These are phyloP conservation scores for Sipha flava DNA, from an alignment of 1,140 invertebrate species.

Conservation along the genomic window DNA sequence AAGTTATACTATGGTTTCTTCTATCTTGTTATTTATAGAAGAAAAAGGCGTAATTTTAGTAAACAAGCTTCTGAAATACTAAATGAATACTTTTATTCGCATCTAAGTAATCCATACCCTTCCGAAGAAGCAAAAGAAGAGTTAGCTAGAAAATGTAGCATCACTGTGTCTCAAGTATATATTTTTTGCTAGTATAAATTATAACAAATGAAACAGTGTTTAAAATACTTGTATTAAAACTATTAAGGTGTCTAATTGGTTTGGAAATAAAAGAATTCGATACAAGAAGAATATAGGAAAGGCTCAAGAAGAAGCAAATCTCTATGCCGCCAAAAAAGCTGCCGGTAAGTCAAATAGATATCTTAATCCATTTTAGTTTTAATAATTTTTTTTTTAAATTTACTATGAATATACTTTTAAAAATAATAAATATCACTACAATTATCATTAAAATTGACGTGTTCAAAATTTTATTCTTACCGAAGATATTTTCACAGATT, in stretches of 20 bases:
- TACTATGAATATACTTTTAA: too few relatives aligned
- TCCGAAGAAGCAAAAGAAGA: slow-evolving; percentile 99
- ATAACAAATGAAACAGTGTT: not conserved
- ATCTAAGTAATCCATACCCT: slow-evolving; percentile 98
- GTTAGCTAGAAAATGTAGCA: slow-evolving; percentile 97
- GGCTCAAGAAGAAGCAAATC: slow-evolving; percentile 98
- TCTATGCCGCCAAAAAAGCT: slow-evolving; percentile 98
- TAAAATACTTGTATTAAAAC: not conserved
- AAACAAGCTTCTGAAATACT: slow-evolving; percentile 99
- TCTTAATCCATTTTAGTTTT: not conserved
- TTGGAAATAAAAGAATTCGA: slow-evolving; percentile 98
- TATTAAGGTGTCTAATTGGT: slow-evolving; percentile 93
- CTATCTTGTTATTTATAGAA: slow-evolving; percentile 50
- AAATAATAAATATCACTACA: not conserved
- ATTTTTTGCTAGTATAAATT: not conserved
- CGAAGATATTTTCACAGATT: not conserved
- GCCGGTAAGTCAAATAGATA: slow-evolving; percentile 65
- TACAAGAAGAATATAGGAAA: slow-evolving; percentile 99
- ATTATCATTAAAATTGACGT: not conserved
- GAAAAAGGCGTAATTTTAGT: slow-evolving; percentile 98
- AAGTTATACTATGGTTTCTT: too few relatives aligned
- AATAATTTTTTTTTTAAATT: too few relatives aligned
- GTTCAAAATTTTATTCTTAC: not conserved
- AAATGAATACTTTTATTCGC: slow-evolving; percentile 99
- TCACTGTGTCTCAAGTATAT: slow-evolving; percentile 87